Percentiles rank a stretch among this genome's conserved stretches.
Evolutionary conservation across 2,113 vertebrate species (phyloP).

Genomic region (Mesitornis unicolor): DNA sequence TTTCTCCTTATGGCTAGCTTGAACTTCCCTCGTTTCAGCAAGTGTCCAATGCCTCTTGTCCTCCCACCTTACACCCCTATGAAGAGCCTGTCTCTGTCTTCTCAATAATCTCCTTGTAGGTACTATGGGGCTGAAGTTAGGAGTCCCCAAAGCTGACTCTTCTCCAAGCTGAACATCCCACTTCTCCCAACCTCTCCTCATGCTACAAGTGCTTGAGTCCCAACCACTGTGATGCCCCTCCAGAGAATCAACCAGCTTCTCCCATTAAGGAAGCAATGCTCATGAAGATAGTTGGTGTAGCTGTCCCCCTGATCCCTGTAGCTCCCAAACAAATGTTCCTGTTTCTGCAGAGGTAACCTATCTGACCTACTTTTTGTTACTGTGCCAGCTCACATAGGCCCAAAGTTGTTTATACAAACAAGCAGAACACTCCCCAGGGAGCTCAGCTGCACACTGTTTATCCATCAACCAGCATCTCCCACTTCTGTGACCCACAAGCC

Average conservation of each 20-base stretch:
- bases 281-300: background rate
- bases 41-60: background rate
- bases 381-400: accelerated
- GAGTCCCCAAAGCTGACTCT: background rate
- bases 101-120: background rate
- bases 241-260: background rate
- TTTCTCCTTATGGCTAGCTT: background rate
- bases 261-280: background rate
- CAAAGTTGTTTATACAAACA: background rate
- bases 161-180: background rate
- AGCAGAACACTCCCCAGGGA: background rate
- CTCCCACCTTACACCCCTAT: background rate
- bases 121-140: background rate
- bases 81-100: background rate
- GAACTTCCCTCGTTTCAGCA: background rate
- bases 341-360: background rate
- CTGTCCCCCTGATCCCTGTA: background rate
- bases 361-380: background rate
- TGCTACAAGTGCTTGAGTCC: background rate
- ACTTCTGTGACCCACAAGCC: background rate
- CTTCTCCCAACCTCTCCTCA: background rate
- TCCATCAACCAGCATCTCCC: background rate
- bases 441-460: background rate
- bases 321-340: background rate
- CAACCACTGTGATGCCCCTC: background rate